Base-by-base conservation (phyloP, 2,888 invertebrate species). In the Xylota segnis region DNA sequence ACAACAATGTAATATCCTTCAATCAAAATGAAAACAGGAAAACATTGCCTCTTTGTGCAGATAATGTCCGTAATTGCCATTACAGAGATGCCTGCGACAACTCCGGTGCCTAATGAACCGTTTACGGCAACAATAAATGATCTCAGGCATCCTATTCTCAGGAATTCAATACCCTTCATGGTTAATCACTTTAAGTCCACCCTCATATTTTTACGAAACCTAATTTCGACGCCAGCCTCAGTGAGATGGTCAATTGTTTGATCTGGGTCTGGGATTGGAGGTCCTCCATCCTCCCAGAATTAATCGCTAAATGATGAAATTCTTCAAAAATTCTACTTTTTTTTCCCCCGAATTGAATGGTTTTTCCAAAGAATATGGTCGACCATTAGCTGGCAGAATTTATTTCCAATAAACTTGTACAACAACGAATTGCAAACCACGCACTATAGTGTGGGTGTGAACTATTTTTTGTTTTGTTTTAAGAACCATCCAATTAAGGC, bases 101-200 rank as follows among this genome's bases (percentile, higher is more conserved):
- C 34, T 34, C 14, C 2, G 18, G 12, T 34, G 40, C 29, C 18
- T 68, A 68, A 68, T 68, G 54, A 68, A 54, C 54, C 29, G 54
- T 29, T 40, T 1, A 54, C 27, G 29, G 54, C 14, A 54, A 43
- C 27, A 12, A n/a, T 54, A 68, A 59, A 59, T 40, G 23, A 68
- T 37, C 27, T 54, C 16, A 14, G n/a, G 12, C 16, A 43, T 59
- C 32, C 43, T 16, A 32, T 52, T 45, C 32, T 7, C 4, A 54
- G 18, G 23, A 52, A 70, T 47, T 29, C 71, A 78, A 40, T 50
- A 76, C 63, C 56, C 56, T 45, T 65, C 47, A 65, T 14, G 14
- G 63, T 27, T 65, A 71, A 63, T 71, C 56, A 63, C 66, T 71
- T 65, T 18, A 78, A 18, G 47, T 58, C 37, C n/a, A 58, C 47